Conservation (phyloP, 2,113 vertebrate species). For the Rhadina sibilatrix region DNA sequence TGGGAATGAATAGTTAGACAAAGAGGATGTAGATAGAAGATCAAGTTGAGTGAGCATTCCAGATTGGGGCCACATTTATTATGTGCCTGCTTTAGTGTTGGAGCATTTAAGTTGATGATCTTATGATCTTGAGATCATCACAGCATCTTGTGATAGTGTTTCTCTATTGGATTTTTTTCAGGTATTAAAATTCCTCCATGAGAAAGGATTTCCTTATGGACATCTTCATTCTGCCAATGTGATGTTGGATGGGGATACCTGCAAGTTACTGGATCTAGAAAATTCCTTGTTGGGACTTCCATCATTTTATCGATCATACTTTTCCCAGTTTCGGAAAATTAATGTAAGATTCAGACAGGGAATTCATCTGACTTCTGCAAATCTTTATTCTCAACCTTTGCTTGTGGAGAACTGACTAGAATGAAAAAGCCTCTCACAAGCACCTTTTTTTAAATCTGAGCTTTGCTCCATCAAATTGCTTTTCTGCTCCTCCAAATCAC, state of each 20-base stretch:
- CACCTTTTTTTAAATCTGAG: not conserved
- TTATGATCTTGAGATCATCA: not conserved
- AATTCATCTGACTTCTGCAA: not conserved
- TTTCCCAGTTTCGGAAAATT: slow-evolving; percentile 92
- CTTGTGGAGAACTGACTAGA: not conserved
- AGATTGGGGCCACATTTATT: not conserved
- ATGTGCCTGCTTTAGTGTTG: not conserved
- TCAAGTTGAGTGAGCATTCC: not conserved
- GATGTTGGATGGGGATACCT: slow-evolving; percentile 86
- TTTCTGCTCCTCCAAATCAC: not conserved
- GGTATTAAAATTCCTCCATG: slow-evolving; percentile 91
- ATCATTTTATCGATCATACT: slow-evolving; percentile 84
- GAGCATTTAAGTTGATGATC: not conserved
- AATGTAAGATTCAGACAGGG: slow-evolving; percentile 77
- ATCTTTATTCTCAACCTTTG: not conserved
- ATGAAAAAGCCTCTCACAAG: not conserved
- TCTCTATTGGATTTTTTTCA: slow-evolving; percentile 41
- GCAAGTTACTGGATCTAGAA: slow-evolving; percentile 90
- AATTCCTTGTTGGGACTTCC: slow-evolving; percentile 92
- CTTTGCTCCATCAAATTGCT: not conserved
- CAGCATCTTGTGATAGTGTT: not conserved
- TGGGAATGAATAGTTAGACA: not conserved
- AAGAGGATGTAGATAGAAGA: not conserved
- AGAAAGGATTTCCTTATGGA: slow-evolving; percentile 88
- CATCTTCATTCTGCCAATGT: slow-evolving; percentile 92